These are phyloP conservation scores for Campylorhamphus procurvoides DNA, from an alignment of 2,113 vertebrate species.

Conservation along the genomic window DNA sequence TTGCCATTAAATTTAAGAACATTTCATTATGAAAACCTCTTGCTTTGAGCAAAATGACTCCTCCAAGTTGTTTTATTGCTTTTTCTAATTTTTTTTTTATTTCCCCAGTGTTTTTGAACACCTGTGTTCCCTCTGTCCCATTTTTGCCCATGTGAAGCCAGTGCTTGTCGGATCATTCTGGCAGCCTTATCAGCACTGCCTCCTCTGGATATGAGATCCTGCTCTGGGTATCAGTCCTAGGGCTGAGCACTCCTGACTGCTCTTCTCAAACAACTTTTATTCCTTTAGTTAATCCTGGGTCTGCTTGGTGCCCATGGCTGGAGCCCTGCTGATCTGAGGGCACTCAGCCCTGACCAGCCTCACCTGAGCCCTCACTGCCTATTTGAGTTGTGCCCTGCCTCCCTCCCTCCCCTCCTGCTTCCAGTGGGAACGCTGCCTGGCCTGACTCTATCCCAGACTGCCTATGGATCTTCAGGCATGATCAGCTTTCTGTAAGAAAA, in stretches of 20 bases:
- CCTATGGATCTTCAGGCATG: accelerated
- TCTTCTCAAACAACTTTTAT: not conserved
- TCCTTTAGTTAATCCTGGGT: not conserved
- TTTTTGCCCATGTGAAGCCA: not conserved
- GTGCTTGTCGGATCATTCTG: accelerated
- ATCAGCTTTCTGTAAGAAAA: not conserved
- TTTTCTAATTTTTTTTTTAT: no score
- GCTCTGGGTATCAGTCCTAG: accelerated
- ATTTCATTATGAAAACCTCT: not conserved
- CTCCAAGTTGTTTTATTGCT: not conserved
- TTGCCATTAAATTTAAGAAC: not conserved
- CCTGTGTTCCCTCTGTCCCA: not conserved
- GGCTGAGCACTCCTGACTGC: not conserved
- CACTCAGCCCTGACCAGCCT: accelerated
- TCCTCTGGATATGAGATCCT: accelerated
- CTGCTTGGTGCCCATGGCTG: accelerated
- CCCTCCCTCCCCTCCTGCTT: no score
- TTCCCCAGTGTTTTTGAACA: not conserved
- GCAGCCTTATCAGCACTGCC: not conserved
- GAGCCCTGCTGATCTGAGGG: not conserved
- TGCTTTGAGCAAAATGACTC: not conserved
- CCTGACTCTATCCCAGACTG: accelerated
- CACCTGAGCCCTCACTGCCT: accelerated
- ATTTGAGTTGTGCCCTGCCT: accelerated
- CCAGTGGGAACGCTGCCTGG: accelerated